A percentile compares a stretch with the other conserved stretches of the same genome.
These are phyloP conservation scores for Hiodon tergisus DNA, from an alignment of 2,113 vertebrate genomes.

Conservation along the genomic window DNA sequence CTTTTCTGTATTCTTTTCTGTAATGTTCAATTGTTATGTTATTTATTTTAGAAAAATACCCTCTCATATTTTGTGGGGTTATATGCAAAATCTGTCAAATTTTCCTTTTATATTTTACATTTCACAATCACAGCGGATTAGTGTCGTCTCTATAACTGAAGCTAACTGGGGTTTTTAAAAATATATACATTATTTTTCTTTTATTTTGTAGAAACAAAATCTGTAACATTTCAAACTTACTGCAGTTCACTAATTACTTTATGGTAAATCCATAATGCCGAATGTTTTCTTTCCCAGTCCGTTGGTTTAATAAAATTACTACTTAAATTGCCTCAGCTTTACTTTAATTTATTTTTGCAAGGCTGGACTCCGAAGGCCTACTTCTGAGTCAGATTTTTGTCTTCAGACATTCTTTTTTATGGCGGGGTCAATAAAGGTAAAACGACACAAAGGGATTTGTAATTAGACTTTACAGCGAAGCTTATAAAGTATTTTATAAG, in stretches of 20 bases:
- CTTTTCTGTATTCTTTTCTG: background rate
- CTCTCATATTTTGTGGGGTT: background rate
- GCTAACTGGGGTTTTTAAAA: too few relatives aligned
- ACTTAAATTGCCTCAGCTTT: background rate
- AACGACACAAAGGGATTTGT: background rate
- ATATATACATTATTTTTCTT: too few relatives aligned
- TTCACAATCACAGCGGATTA: too few relatives aligned
- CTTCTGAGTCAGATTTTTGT: slow-evolving; percentile 6
- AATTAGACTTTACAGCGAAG: slow-evolving; percentile 3
- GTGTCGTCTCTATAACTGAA: too few relatives aligned
- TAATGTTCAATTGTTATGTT: background rate
- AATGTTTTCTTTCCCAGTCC: slow-evolving; percentile 4
- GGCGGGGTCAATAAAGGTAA: background rate
- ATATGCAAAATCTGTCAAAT: background rate
- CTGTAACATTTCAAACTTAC: background rate
- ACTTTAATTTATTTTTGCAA: slow-evolving; percentile 15
- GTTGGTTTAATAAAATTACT: background rate
- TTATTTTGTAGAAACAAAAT: too few relatives aligned
- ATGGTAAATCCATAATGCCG: background rate
- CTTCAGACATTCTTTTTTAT: background rate
- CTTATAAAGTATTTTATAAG: slow-evolving; percentile 1
- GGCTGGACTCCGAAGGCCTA: background rate
- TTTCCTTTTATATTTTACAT: too few relatives aligned
- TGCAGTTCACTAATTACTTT: background rate
- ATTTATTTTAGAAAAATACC: slow-evolving; percentile 1